Evolutionary conservation across 1,140 invertebrate genomes (phyloP), one percentile per base, ranked within the genome.

Genomic region (Cataglyphis hispanica): DNA sequence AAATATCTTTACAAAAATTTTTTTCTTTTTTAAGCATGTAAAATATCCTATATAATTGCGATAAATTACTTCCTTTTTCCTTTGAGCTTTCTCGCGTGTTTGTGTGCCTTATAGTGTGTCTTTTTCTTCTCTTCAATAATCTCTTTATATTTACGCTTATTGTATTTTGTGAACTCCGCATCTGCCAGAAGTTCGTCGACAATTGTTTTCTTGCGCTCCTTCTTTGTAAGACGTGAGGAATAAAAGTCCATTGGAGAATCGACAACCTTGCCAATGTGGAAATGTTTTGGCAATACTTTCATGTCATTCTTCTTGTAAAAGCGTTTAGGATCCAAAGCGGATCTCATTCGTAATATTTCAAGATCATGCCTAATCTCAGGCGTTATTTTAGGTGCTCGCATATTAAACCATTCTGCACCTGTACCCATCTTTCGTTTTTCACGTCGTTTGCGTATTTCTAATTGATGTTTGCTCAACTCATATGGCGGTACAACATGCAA

Each of bases 281-380:
- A 99, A 93, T 98, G 99, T 95, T 99, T 99, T 0, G 98, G 98
- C 43, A 98, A 91, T 1, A 96, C 96, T 95, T 98, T 97, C 53
- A 97, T 96, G 93, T 99, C 98, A 94, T 98, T 98, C 88, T 98
- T 98, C 93, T 99, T 99, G 94, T 99, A 99, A 92, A 99, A 99
- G 75, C 97, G 97, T 94, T 99, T 99, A 0, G 98, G 97, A 96
- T 99, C 97, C 3, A 99, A 95, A 6, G 96, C 97, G n/a, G 97
- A 97, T 92, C 99, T 96, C 98, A 99, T 99, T 95, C 98, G 97
- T 1, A 99, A 93, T 5, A 99, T 94, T 95, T 98, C 96, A 7
- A 99, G 95, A 94, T 99, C 98, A 91, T 97, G 97, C 92, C 97
- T 97, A 6, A 97, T 93, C 93, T 99, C 98, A 31, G 98, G 97